A percentile compares a stretch with the other conserved stretches of the same genome.
Evolutionary conservation across 2,113 vertebrate species (phyloP).

Genomic region (Calonectris borealis): DNA sequence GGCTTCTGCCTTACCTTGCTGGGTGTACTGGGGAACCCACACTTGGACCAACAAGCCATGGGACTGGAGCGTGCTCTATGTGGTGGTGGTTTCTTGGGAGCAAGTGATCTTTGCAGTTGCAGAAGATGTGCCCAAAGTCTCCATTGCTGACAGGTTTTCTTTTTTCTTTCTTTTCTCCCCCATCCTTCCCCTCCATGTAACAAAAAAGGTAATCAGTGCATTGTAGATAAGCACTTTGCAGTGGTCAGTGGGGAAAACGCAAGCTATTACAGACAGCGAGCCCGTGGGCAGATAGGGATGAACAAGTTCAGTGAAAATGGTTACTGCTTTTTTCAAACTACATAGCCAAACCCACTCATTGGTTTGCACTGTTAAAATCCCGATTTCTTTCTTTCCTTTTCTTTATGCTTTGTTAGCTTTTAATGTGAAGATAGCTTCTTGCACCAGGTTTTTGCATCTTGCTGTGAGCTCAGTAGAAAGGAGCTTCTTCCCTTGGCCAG

Average conservation of each 20-base stretch:
- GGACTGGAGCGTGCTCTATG: neutral
- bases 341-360: neutral
- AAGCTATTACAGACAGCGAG: neutral
- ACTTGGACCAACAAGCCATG: neutral
- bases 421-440: neutral
- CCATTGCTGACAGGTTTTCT: neutral
- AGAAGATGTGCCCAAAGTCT: neutral
- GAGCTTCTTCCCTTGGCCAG: neutral
- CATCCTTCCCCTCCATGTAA: rapidly evolving
- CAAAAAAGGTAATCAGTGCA: neutral
- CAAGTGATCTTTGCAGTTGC: neutral
- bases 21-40: neutral
- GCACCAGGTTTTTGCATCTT: neutral
- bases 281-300: neutral
- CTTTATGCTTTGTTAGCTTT: neutral
- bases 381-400: neutral
- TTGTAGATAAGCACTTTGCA: neutral
- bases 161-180: neutral
- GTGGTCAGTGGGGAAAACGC: neutral
- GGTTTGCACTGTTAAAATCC: neutral
- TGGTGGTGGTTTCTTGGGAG: neutral
- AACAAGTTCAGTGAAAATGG: neutral
- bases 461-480: neutral
- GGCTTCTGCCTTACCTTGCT: neutral
- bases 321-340: neutral